These are phyloP conservation scores for Pimpla rufipes DNA, from an alignment of 2,888 invertebrate species.

Conservation along the genomic window DNA sequence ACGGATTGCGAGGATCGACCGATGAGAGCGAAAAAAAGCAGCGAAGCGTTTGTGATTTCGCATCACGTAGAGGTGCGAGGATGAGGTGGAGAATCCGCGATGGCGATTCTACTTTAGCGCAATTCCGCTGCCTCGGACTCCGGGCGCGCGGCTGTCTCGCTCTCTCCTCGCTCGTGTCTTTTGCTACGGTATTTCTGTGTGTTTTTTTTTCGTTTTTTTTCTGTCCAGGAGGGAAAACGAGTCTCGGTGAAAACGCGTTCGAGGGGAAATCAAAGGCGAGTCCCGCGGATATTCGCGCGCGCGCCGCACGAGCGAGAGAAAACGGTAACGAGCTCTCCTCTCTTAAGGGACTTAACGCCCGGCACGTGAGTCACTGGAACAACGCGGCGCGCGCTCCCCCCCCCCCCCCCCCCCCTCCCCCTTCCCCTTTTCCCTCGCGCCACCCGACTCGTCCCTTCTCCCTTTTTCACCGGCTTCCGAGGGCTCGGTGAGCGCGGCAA, in stretches of 20 bases:
- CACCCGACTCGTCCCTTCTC: conserved; percentile 2
- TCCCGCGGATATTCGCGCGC: conserved; percentile 8
- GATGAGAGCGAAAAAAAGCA: background rate
- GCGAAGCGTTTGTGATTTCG: conserved; percentile 42
- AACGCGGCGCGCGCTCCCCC: conserved; percentile 32
- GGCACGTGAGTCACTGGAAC: conserved; percentile 60
- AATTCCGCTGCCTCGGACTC: conserved; percentile 35
- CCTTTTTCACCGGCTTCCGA: background rate
- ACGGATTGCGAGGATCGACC: too few species aligned
- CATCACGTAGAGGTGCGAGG: conserved; percentile 55
- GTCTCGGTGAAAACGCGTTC: conserved; percentile 50
- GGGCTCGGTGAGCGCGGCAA: conserved; percentile 21
- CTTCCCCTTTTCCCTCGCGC: conserved; percentile 8
- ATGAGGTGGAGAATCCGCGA: conserved; percentile 54
- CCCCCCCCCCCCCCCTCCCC: background rate
- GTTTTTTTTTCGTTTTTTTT: conserved; percentile 10
- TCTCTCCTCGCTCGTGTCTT: conserved; percentile 22
- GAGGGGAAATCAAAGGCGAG: conserved; percentile 46
- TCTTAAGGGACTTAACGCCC: conserved; percentile 61
- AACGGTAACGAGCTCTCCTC: conserved; percentile 64
- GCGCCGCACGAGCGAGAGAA: background rate
- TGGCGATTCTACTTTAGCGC: conserved; percentile 53
- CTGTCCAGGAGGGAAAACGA: conserved; percentile 36
- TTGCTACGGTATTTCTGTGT: conserved; percentile 9
- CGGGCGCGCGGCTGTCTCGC: background rate